Evolutionary conservation across 2,113 vertebrate species (phyloP), one percentile per base, ranked within the genome.

Genomic region (Malurus cyaneus): DNA sequence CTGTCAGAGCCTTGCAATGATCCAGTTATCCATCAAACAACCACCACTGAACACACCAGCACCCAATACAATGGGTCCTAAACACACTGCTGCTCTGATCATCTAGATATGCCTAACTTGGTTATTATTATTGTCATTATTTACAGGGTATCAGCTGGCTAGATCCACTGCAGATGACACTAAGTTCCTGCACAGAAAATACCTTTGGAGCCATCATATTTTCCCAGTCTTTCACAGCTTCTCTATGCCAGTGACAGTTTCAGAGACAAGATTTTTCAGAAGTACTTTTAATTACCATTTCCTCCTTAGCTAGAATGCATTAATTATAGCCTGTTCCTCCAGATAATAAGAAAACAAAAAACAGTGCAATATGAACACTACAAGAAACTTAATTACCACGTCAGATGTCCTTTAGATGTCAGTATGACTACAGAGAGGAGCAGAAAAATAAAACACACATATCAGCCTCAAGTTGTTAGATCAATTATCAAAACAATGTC

Each of bases 321-420:
- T 86, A 92, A 93, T 89, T 92, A 88, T 17, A 93, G 60, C 34
- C 78, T 82, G 41, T 34, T 94, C 50, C 65, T 86, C 56, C 53
- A 86, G 69, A 92, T 86, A 96, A 88, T 61, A 86, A 80, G 54
- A 92, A 93, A 93, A 94, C 82, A 95, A 93, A 94, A 69, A 65
- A 11, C 46, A 94, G 46, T 53, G 65, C 60, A 53, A 60, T 88
- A 71, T 18, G 57, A 95, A 96, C 52, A 86, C 47, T 39, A 64
- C 36, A 86, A 86, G 72, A 95, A 96, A 92, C 53, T 70, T 82
- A 95, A 96, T 94, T 94, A 96, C 59, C n/a, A 46, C 96, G 82
- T 95, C 76, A 94, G 69, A 96, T 76, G 65, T 84, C 88, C 94
- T 95, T 95, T 94, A 93, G 88, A 97, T 95, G 90, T 96, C 93